These are phyloP conservation scores for Epiblema foenella DNA, from an alignment of 2,888 invertebrate genomes.

Conservation along the genomic window DNA sequence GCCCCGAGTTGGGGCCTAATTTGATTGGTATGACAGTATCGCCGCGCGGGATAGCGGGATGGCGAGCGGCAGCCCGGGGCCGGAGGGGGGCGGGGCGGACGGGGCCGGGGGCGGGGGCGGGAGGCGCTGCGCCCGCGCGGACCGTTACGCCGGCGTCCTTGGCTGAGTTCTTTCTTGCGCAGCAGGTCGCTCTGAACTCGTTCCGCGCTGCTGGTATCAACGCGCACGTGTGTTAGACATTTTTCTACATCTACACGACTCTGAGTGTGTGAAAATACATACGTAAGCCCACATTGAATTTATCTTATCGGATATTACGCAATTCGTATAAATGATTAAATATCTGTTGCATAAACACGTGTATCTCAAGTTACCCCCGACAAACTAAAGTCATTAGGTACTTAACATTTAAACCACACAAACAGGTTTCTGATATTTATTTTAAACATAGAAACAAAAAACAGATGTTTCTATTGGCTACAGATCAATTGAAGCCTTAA, in stretches of 20 bases:
- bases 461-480: too few species aligned
- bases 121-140: slow-evolving; percentile 50
- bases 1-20: background rate
- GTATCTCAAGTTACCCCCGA: slow-evolving; percentile 5
- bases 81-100: slow-evolving; percentile 41
- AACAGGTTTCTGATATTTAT: background rate
- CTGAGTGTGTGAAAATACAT: slow-evolving; percentile 52
- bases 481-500: too few species aligned
- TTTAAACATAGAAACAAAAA: background rate
- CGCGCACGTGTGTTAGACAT: slow-evolving; percentile 68
- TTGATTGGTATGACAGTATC: slow-evolving; percentile 34
- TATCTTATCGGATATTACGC: slow-evolving; percentile 83
- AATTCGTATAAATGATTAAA: slow-evolving; percentile 71
- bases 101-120: slow-evolving; percentile 41
- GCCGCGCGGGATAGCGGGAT: slow-evolving; percentile 51
- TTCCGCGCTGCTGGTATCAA: slow-evolving; percentile 71
- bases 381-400: background rate
- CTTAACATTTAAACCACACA: background rate
- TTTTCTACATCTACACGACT: slow-evolving; percentile 37
- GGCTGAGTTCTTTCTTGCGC: slow-evolving; percentile 84
- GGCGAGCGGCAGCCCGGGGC: slow-evolving; percentile 32
- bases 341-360: slow-evolving; percentile 15
- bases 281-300: slow-evolving; percentile 72
- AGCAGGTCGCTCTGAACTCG: slow-evolving; percentile 80
- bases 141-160: slow-evolving; percentile 84